Conservation (phyloP, 2,797 vertebrate species). For the Sciaenops ocellatus region DNA sequence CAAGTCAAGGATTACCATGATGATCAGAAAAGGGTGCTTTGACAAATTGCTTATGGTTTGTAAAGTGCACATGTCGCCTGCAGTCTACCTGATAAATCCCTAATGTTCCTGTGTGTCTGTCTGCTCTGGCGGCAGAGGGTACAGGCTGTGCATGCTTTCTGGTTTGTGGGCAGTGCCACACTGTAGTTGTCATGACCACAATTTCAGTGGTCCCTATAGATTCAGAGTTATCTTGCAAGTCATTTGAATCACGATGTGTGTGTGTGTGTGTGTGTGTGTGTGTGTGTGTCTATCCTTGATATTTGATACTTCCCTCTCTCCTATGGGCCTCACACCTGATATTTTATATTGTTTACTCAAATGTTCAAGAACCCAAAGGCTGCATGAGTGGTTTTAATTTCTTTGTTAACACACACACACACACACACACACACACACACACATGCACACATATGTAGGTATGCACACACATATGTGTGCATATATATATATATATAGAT, state of each 20-base stretch:
- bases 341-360: background rate
- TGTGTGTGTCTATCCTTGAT: background rate
- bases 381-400: background rate
- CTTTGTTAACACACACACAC: background rate
- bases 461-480: no score
- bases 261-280: background rate
- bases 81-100: conserved; percentile 19
- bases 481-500: no score
- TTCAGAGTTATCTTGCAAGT: conserved; percentile 12
- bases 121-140: conserved; percentile 29
- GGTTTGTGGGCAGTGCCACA: conserved; percentile 21
- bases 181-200: conserved; percentile 29
- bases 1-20: conserved; percentile 21
- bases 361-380: background rate
- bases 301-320: background rate
- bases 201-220: conserved; percentile 16
- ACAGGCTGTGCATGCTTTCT: conserved; percentile 18
- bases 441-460: no score
- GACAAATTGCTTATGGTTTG: conserved; percentile 39
- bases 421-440: conserved; percentile 8
- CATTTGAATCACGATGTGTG: conserved; percentile 5
- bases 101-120: conserved; percentile 3
- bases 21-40: conserved; percentile 41
- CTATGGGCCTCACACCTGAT: background rate
- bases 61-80: conserved; percentile 48